A percentile compares a stretch with the other conserved stretches of the same genome.
Conservation (phyloP, 1,140 invertebrate species). For the Drosophila teissieri region DNA sequence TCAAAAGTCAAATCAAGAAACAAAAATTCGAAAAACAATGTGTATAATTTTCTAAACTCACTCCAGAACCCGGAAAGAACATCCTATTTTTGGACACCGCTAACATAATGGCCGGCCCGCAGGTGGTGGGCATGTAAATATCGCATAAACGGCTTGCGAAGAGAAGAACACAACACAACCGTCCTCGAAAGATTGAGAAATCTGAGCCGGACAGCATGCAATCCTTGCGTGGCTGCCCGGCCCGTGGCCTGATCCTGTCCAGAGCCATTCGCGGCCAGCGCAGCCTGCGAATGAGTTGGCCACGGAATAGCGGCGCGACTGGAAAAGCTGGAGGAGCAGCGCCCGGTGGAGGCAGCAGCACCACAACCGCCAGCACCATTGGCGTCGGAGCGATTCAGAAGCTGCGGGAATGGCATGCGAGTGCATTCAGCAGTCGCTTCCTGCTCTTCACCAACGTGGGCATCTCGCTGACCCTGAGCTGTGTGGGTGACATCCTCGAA, state of each 20-base stretch:
- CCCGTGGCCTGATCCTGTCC: constrained; percentile 29
- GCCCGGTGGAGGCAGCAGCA: background rate
- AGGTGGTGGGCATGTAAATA: constrained; percentile 32
- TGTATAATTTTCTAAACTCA: constrained; percentile 8
- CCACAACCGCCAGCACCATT: background rate
- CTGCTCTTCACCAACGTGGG: constrained; percentile 94
- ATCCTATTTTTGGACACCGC: background rate
- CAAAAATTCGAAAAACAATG: constrained; percentile 25
- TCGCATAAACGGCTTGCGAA: background rate
- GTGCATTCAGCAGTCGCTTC: constrained; percentile 89
- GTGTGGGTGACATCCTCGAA: constrained; percentile 92
- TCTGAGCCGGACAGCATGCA: constrained; percentile 27
- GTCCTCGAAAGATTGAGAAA: background rate
- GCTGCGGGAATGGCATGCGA: constrained; percentile 65
- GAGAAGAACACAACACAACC: background rate
- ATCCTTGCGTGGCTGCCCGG: constrained; percentile 24
- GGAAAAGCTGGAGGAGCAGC: constrained; percentile 7
- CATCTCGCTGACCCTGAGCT: constrained; percentile 91
- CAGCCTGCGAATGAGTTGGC: constrained; percentile 23
- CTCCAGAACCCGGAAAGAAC: background rate
- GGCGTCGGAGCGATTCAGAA: constrained; percentile 34
- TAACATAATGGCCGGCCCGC: constrained; percentile 26
- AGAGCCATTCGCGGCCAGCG: constrained; percentile 21
- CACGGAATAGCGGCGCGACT: constrained; percentile 3
- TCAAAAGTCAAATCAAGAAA: constrained; percentile 36